A percentile compares a stretch with the other conserved stretches of the same genome.
Evolutionary conservation across 2,888 invertebrate species (phyloP).

Genomic region (Drosophila hamatofila): DNA sequence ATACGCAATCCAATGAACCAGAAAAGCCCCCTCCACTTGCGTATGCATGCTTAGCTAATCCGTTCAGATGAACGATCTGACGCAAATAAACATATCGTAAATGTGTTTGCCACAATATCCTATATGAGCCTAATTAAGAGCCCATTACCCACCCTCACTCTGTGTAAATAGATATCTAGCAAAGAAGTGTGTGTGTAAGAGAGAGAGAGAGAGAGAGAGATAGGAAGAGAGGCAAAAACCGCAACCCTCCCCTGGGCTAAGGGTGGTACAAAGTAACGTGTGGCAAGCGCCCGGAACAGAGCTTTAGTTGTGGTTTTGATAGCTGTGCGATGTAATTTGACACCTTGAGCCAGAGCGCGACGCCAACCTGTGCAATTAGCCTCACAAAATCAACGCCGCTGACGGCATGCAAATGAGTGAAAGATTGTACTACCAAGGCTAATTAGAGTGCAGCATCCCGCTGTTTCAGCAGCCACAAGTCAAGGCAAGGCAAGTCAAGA

Average conservation of each 20-base stretch:
- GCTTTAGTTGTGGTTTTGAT: slow-evolving; percentile 44
- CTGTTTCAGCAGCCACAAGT: slow-evolving; percentile 57
- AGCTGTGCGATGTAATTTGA: slow-evolving; percentile 68
- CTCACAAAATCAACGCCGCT: slow-evolving; percentile 30
- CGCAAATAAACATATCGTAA: slow-evolving; percentile 42
- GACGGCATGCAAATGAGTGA: slow-evolving; percentile 69
- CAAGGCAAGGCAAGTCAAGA: slow-evolving; percentile 23
- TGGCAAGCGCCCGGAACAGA: slow-evolving; percentile 3
- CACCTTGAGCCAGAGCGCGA: slow-evolving; percentile 46
- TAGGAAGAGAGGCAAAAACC: slow-evolving; percentile 49
- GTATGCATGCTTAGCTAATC: slow-evolving; percentile 35
- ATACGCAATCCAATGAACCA: slow-evolving; percentile 42
- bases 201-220: background rate
- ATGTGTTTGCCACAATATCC: slow-evolving; percentile 52
- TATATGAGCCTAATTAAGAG: slow-evolving; percentile 82
- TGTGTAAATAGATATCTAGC: slow-evolving; percentile 68
- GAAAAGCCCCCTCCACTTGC: slow-evolving; percentile 21
- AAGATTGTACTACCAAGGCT: slow-evolving; percentile 49
- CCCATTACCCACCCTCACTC: slow-evolving; percentile 74
- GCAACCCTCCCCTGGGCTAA: slow-evolving; percentile 57
- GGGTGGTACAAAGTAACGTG: slow-evolving; percentile 41
- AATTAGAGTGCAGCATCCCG: slow-evolving; percentile 51
- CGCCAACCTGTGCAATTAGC: slow-evolving; percentile 69
- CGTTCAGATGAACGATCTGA: slow-evolving; percentile 22
- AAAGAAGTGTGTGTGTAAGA: slow-evolving; percentile 40